These are phyloP conservation scores for Brachionichthys hirsutus DNA, from an alignment of 2,113 vertebrate genomes.

Conservation along the genomic window DNA sequence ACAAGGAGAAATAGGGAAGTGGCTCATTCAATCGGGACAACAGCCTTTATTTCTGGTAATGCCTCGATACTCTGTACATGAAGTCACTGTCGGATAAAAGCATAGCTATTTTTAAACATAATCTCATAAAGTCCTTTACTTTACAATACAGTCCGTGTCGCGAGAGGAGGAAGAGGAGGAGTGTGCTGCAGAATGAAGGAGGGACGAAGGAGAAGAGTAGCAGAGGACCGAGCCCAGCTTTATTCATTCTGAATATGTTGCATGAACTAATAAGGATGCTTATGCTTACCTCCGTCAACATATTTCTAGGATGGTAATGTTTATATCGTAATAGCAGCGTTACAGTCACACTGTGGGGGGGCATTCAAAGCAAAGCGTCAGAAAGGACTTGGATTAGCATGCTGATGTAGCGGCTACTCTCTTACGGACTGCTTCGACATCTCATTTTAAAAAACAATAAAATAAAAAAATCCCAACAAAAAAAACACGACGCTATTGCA, in stretches of 20 bases:
- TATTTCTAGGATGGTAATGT: constrained; percentile 90
- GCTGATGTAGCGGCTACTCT: constrained; percentile 68
- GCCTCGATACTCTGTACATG: constrained; percentile 98
- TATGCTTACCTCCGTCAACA: constrained; percentile 93
- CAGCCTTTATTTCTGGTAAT: constrained; percentile 96
- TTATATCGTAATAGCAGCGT: constrained; percentile 91
- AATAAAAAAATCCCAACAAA: constrained; percentile 75
- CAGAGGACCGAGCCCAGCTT: constrained; percentile 88
- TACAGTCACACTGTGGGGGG: too few species aligned
- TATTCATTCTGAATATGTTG: constrained; percentile 85
- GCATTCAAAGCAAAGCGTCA: constrained; percentile 61
- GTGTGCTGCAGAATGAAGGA: constrained; percentile 1
- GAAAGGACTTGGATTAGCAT: constrained; percentile 60
- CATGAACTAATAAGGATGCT: constrained; percentile 94
- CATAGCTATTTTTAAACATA: constrained; percentile 94
- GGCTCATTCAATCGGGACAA: constrained; percentile 82
- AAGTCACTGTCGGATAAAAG: constrained; percentile 94
- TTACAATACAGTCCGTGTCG: constrained; percentile 86
- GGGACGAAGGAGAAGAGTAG: constrained; percentile 70
- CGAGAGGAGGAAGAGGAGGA: constrained; percentile 41
- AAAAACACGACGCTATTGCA: constrained; percentile 84
- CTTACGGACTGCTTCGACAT: constrained; percentile 68
- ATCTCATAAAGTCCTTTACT: constrained; percentile 93
- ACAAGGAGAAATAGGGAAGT: constrained; percentile 30
- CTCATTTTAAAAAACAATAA: constrained; percentile 69